These are phyloP conservation scores for Lepus timidus DNA, from an alignment of 2,113 vertebrate genomes.

Conservation along the genomic window DNA sequence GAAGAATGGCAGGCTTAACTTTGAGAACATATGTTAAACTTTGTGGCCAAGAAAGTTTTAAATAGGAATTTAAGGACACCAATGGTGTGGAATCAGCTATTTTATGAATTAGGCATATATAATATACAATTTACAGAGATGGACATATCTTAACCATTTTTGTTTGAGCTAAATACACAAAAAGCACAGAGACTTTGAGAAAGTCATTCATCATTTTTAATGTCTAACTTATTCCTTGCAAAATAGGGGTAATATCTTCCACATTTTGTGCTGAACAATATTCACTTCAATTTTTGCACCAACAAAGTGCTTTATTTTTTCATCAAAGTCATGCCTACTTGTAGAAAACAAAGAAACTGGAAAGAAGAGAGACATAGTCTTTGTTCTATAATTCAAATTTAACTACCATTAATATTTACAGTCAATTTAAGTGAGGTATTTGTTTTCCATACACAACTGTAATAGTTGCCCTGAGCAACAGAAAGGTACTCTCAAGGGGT, in stretches of 20 bases:
- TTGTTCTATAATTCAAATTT: not conserved
- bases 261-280: not conserved
- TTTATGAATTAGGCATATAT: conserved; percentile 62
- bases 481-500: not conserved
- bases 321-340: not conserved
- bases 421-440: not conserved
- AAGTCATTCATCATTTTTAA: conserved; percentile 52
- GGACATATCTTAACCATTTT: conserved; percentile 55
- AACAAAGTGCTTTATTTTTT: not conserved
- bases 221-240: not conserved
- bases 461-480: not conserved
- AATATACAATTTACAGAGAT: conserved; percentile 32
- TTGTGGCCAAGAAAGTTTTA: conserved; percentile 40
- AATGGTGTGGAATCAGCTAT: not conserved
- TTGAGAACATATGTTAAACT: conserved; percentile 50
- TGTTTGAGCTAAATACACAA: conserved; percentile 47
- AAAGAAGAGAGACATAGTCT: not conserved
- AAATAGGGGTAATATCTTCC: not conserved
- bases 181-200: conserved; percentile 15
- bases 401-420: not conserved
- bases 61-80: conserved; percentile 15
- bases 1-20: conserved; percentile 58
- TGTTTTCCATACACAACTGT: not conserved
- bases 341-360: conserved; percentile 8
- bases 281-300: conserved; percentile 16